Percentiles rank a stretch among this genome's conserved stretches.
Evolutionary conservation across 2,797 vertebrate genomes (phyloP).

Genomic region (Galaxias olidus): DNA sequence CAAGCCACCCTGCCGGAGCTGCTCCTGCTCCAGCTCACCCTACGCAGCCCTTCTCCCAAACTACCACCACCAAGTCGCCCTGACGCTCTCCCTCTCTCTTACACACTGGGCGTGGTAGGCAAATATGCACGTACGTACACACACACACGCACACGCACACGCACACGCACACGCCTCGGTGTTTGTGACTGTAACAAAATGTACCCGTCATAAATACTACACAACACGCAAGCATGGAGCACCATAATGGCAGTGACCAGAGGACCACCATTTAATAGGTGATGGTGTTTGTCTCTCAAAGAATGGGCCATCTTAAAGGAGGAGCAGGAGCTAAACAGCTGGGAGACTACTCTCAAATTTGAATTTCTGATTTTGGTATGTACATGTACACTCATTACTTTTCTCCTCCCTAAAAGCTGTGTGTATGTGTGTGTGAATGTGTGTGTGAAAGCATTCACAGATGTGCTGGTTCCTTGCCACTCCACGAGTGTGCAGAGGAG

Average conservation of each 20-base stretch:
- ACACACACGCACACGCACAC: not conserved
- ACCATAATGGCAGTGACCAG: conserved; percentile 35
- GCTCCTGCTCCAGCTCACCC: not conserved
- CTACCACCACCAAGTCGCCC: not conserved
- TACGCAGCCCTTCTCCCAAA: too few relatives aligned
- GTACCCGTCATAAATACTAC: conserved; percentile 57
- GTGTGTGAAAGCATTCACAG: conserved; percentile 65
- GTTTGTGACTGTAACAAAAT: conserved; percentile 38
- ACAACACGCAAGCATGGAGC: conserved; percentile 44
- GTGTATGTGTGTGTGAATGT: conserved; percentile 46
- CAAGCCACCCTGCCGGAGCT: not conserved
- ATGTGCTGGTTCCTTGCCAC: conserved; percentile 62
- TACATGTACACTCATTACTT: conserved; percentile 12
- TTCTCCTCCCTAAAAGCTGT: conserved; percentile 37
- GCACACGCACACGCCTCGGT: conserved; percentile 25
- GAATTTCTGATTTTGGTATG: not conserved
- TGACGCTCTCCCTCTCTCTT: not conserved
- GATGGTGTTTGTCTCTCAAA: too few relatives aligned
- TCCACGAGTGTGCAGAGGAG: conserved; percentile 21
- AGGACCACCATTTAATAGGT: conserved; percentile 48
- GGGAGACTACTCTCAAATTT: not conserved
- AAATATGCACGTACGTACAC: not conserved
- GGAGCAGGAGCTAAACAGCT: not conserved
- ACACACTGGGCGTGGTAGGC: not conserved
- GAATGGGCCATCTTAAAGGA: not conserved